Percentiles rank a stretch among this genome's conserved stretches.
These are phyloP conservation scores for Talpa occidentalis DNA, from an alignment of 2,113 vertebrate genomes.

Conservation along the genomic window DNA sequence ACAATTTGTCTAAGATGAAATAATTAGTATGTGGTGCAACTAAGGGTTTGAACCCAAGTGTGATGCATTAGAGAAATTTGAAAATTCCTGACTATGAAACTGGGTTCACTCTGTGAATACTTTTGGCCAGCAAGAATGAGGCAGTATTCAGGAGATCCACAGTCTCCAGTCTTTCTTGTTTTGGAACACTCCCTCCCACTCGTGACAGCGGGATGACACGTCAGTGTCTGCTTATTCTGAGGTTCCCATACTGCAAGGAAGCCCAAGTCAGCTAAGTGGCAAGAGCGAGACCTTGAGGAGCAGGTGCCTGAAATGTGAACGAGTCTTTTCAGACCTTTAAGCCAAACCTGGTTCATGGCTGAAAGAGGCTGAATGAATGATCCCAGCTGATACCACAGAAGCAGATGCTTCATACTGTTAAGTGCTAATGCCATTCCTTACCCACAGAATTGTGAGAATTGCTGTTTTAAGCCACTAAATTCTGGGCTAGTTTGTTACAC, in stretches of 20 bases:
- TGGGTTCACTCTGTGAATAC: not conserved
- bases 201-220: not conserved
- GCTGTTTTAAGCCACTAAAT: not conserved
- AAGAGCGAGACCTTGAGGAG: not conserved
- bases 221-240: not conserved
- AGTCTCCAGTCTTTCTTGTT: not conserved
- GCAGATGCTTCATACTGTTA: not conserved
- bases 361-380: not conserved
- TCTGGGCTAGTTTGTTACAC: not conserved
- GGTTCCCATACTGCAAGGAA: not conserved
- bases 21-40: not conserved
- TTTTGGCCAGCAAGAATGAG: not conserved
- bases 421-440: not conserved
- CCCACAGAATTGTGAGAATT: not conserved
- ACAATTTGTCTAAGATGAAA: not conserved
- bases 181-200: not conserved
- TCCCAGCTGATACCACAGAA: accelerated
- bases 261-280: not conserved
- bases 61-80: not conserved
- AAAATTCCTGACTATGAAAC: not conserved
- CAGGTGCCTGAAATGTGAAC: not conserved
- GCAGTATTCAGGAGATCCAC: not conserved
- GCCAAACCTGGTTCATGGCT: not conserved
- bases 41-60: not conserved
- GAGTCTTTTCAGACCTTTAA: not conserved